Conservation (phyloP, 1,140 invertebrate genomes). For the Tetragonula clypearis region DNA sequence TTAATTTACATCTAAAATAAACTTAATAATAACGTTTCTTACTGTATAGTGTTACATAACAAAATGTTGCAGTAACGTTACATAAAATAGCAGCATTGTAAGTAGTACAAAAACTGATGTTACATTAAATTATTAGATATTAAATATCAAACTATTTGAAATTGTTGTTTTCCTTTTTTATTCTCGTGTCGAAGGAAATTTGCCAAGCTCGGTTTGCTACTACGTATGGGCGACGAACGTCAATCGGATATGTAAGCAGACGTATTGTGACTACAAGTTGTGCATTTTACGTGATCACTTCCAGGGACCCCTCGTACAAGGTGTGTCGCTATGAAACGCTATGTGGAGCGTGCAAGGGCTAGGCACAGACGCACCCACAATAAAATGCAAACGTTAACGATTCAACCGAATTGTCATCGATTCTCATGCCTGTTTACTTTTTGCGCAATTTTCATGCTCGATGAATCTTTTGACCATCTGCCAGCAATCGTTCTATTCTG, state of each 20-base stretch:
- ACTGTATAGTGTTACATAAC: too few species aligned
- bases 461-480: not conserved
- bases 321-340: constrained; percentile 64
- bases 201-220: not conserved
- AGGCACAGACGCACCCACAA: constrained; percentile 65
- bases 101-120: too few species aligned
- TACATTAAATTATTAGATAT: too few species aligned
- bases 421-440: not conserved
- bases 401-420: constrained; percentile 11
- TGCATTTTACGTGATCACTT: constrained; percentile 19
- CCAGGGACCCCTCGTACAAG: constrained; percentile 28
- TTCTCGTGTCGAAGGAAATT: not conserved
- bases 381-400: constrained; percentile 9
- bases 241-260: constrained; percentile 6
- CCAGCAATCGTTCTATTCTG: not conserved
- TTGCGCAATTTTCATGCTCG: not conserved
- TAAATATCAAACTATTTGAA: not conserved
- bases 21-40: too few species aligned
- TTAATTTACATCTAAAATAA: too few species aligned
- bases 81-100: too few species aligned
- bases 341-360: constrained; percentile 70
- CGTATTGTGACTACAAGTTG: not conserved
- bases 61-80: too few species aligned
- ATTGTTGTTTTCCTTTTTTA: not conserved
- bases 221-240: not conserved